Evolutionary conservation across 2,113 vertebrate genomes (phyloP).

Genomic region (Tympanuchus pallidicinctus): DNA sequence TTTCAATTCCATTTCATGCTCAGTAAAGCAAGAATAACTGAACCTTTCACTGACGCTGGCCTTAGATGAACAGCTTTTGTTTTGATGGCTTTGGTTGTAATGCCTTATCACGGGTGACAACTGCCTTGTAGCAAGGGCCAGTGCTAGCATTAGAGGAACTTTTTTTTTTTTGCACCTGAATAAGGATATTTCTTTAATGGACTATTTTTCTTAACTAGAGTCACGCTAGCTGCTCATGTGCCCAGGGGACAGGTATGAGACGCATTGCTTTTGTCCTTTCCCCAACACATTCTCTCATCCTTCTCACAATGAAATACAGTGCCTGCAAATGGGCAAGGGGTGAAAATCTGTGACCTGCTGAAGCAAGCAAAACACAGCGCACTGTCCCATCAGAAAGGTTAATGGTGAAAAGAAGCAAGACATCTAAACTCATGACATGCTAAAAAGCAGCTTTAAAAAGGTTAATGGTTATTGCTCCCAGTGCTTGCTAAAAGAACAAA

Average conservation of each 20-base stretch:
- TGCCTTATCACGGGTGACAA: conserved; percentile 57
- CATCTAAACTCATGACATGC: conserved; percentile 42
- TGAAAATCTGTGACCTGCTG: conserved; percentile 19
- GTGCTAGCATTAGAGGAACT: background rate
- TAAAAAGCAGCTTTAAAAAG: conserved; percentile 63
- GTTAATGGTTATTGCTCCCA: conserved; percentile 62
- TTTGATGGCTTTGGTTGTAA: conserved; percentile 64
- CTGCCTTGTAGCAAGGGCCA: conserved; percentile 31
- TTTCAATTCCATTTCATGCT: conserved; percentile 85
- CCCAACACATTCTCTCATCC: background rate
- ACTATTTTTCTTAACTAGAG: background rate
- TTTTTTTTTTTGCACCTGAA: background rate
- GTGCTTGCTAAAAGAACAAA: conserved; percentile 45
- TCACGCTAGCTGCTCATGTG: background rate
- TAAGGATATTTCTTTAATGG: background rate
- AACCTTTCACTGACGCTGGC: conserved; percentile 71
- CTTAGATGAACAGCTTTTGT: conserved; percentile 76
- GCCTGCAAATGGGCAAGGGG: background rate
- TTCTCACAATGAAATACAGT: background rate
- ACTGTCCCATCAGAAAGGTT: conserved; percentile 62
- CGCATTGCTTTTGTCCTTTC: background rate
- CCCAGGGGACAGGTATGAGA: background rate
- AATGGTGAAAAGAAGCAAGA: conserved; percentile 52
- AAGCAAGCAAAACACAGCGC: conserved; percentile 22
- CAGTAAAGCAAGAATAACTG: conserved; percentile 81